phyloP scores from a whole-genome alignment of 2,797 vertebrate species.

The Rhadinocentrus ornatus region DNA sequence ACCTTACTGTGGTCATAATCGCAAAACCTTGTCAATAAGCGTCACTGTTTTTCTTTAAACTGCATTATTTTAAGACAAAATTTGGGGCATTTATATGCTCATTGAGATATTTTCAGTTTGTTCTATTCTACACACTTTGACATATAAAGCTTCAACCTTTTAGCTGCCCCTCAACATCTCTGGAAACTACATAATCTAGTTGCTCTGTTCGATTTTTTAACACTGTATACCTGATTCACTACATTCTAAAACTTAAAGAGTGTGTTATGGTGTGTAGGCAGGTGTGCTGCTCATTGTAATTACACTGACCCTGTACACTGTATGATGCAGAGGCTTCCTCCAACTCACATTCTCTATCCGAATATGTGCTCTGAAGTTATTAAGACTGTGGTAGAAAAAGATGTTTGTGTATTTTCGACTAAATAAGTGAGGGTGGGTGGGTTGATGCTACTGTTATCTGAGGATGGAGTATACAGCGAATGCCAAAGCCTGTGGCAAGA shows the following conservation, averaged over 20 bases:
- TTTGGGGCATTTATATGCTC: background rate
- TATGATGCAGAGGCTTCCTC: slow-evolving; percentile 8
- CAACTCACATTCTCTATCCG: slow-evolving; percentile 26
- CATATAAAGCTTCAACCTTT: too few relatives aligned
- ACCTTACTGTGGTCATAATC: too few relatives aligned
- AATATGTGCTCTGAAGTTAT: slow-evolving; percentile 29
- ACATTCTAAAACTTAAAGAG: background rate
- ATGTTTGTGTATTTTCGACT: slow-evolving; percentile 58
- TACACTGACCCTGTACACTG: background rate
- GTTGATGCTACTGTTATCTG: slow-evolving; percentile 67
- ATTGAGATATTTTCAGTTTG: too few relatives aligned
- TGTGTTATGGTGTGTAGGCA: background rate
- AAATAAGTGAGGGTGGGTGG: slow-evolving; percentile 68
- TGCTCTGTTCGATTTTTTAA: background rate
- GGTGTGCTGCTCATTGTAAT: slow-evolving; percentile 5
- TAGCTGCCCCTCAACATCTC: too few relatives aligned
- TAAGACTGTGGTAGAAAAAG: slow-evolving; percentile 31
- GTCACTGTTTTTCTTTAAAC: background rate
- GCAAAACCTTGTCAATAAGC: too few relatives aligned
- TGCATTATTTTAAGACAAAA: background rate
- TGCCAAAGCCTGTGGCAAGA: slow-evolving; percentile 63
- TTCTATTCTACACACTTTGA: too few relatives aligned
- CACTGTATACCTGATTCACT: background rate
- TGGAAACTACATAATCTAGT: too few relatives aligned
- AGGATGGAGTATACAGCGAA: slow-evolving; percentile 56